Evolutionary conservation across 2,797 vertebrate genomes (phyloP).

Genomic region (Enteromius unitaeniatus): DNA sequence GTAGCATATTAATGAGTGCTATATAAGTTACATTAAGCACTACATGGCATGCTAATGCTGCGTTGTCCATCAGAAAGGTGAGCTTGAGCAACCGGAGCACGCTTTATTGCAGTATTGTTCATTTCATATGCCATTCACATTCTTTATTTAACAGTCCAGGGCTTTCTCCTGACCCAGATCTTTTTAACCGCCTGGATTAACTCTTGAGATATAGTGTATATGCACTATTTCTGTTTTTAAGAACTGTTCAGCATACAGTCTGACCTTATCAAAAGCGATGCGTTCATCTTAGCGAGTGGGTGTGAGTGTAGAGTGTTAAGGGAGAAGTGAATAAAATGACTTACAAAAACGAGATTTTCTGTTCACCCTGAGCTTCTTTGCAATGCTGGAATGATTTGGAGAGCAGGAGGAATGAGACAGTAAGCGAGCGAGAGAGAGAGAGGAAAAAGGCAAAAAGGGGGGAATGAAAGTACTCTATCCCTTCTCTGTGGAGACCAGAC

Average conservation of each 20-base stretch:
- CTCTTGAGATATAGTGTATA: slow-evolving; percentile 32
- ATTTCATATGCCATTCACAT: slow-evolving; percentile 19
- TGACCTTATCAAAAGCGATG: slow-evolving; percentile 50
- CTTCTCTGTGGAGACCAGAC: slow-evolving; percentile 51
- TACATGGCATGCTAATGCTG: slow-evolving; percentile 4
- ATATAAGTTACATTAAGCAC: slow-evolving; percentile 12
- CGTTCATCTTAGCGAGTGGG: slow-evolving; percentile 26
- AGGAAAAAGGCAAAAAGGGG: not conserved
- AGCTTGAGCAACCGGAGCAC: not conserved
- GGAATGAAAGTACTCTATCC: slow-evolving; percentile 46
- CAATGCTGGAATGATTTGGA: slow-evolving; percentile 44
- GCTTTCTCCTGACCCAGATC: slow-evolving; percentile 43
- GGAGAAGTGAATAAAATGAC: slow-evolving; percentile 54
- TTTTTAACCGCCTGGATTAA: slow-evolving; percentile 44
- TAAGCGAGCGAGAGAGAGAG: slow-evolving; percentile 23
- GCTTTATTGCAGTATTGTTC: slow-evolving; percentile 5
- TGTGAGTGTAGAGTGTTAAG: slow-evolving; percentile 42
- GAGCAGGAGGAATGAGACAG: slow-evolving; percentile 42
- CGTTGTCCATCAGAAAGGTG: slow-evolving; percentile 12
- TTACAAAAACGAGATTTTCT: slow-evolving; percentile 52
- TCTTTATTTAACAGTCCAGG: slow-evolving; percentile 27
- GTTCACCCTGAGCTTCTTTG: slow-evolving; percentile 51
- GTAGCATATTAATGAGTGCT: slow-evolving; percentile 26
- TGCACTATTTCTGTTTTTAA: slow-evolving; percentile 44
- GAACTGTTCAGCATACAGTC: slow-evolving; percentile 35